A percentile compares a stretch with the other conserved stretches of the same genome.
Conservation (phyloP, 2,888 invertebrate genomes). For the Drosophila basisetae region DNA sequence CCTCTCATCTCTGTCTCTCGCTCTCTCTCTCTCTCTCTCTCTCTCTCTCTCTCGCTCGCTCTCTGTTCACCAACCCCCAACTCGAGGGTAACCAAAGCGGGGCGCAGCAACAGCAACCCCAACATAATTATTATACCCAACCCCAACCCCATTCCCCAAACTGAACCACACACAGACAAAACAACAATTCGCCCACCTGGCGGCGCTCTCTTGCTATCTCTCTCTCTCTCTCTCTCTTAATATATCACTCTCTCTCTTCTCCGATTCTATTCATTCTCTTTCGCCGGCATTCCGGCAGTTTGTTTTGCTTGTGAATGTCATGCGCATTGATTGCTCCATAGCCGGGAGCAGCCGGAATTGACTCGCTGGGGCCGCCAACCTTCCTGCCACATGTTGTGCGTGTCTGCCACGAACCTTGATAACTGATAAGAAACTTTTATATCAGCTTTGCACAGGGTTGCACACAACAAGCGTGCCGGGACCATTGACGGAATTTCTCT, state of each 20-base stretch:
- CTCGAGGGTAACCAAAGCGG: conserved; percentile 65
- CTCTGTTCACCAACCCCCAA: conserved; percentile 65
- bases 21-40: not conserved
- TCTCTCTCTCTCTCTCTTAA: conserved; percentile 4
- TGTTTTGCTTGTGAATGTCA: conserved; percentile 51
- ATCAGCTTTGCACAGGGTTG: conserved; percentile 74
- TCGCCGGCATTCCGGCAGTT: conserved; percentile 59
- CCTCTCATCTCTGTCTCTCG: conserved; percentile 3
- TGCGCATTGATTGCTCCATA: conserved; percentile 62
- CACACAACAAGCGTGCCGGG: conserved; percentile 45
- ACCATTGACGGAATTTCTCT: conserved; percentile 73
- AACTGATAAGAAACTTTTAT: conserved; percentile 80
- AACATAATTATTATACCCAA: conserved; percentile 40
- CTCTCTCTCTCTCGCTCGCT: not conserved
- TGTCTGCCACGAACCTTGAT: conserved; percentile 68
- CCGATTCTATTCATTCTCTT: conserved; percentile 22
- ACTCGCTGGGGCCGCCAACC: conserved; percentile 56
- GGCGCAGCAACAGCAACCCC: conserved; percentile 64
- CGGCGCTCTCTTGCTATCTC: conserved; percentile 1
- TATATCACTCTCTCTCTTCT: not conserved
- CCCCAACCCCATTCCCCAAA: not conserved
- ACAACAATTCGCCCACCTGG: conserved; percentile 49
- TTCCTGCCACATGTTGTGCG: conserved; percentile 80
- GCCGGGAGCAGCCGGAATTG: conserved; percentile 66
- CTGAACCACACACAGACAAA: not conserved